Conservation (phyloP, 2,888 invertebrate genomes). For the Operophtera brumata region DNA sequence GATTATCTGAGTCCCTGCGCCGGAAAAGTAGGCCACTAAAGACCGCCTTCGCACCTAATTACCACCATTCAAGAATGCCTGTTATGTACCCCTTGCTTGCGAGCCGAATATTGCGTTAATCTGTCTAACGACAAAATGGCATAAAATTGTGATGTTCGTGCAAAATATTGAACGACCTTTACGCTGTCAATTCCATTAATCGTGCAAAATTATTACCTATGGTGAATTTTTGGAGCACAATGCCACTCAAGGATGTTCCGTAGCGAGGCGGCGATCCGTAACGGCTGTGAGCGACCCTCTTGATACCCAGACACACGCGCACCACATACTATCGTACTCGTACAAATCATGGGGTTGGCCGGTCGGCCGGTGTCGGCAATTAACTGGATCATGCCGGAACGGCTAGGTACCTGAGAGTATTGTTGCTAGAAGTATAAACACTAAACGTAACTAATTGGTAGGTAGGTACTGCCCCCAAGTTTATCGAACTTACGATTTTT, state of each 20-base stretch:
- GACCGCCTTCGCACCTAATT: slow-evolving; percentile 46
- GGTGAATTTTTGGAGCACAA: slow-evolving; percentile 50
- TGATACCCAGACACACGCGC: slow-evolving; percentile 37
- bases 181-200: slow-evolving; percentile 49
- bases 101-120: slow-evolving; percentile 28
- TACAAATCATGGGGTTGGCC: slow-evolving; percentile 17
- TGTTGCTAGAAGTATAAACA: background rate
- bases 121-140: slow-evolving; percentile 3
- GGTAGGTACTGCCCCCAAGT: background rate
- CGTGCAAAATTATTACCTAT: slow-evolving; percentile 54
- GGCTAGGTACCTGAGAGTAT: slow-evolving; percentile 22
- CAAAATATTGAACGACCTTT: slow-evolving; percentile 33
- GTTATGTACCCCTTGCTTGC: slow-evolving; percentile 10
- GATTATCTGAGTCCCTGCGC: slow-evolving; percentile 56
- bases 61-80: slow-evolving; percentile 33
- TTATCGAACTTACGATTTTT: slow-evolving; percentile 68
- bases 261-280: slow-evolving; percentile 40
- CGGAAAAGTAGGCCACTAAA: slow-evolving; percentile 57
- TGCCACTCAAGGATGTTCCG: slow-evolving; percentile 60
- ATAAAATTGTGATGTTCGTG: background rate
- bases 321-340: slow-evolving; percentile 26
- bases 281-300: slow-evolving; percentile 43
- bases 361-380: slow-evolving; percentile 43
- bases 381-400: slow-evolving; percentile 68
- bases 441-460: background rate